These are phyloP conservation scores for Acromyrmex charruanus DNA, from an alignment of 1,140 invertebrate species.

Conservation along the genomic window DNA sequence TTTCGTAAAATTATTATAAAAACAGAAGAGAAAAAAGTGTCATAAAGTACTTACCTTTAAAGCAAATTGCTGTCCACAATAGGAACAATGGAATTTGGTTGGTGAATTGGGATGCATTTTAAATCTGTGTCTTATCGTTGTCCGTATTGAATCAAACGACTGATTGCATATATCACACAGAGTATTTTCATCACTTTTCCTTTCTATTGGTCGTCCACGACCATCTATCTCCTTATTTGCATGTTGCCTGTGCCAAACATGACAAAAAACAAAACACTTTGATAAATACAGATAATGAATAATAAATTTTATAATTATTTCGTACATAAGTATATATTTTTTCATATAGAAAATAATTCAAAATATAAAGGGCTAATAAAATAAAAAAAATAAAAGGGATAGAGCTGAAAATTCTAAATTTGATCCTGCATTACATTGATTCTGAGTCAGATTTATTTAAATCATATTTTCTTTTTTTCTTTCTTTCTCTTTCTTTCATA, in stretches of 20 bases:
- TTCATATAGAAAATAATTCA: background rate
- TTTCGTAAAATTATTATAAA: conserved; percentile 21
- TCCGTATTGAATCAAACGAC: conserved; percentile 88
- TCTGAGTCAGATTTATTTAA: background rate
- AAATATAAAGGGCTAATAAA: background rate
- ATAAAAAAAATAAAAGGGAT: background rate
- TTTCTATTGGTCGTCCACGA: conserved; percentile 79
- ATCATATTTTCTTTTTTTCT: background rate
- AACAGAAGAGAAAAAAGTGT: background rate
- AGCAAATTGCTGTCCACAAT: conserved; percentile 91
- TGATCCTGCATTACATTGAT: background rate
- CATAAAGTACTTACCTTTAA: conserved; percentile 87
- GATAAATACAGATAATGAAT: background rate
- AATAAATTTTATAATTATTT: conserved; percentile 49
- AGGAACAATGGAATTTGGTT: conserved; percentile 89
- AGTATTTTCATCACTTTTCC: conserved; percentile 70
- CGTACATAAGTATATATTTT: conserved; percentile 18
- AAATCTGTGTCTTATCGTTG: conserved; percentile 90
- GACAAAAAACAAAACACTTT: background rate
- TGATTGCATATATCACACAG: conserved; percentile 88
- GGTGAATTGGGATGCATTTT: conserved; percentile 89
- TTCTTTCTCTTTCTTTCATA: no score
- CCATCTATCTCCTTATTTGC: conserved; percentile 87
- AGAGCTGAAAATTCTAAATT: background rate
- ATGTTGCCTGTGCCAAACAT: conserved; percentile 83